Conservation (phyloP, 2,113 vertebrate species). For the Ia io region DNA sequence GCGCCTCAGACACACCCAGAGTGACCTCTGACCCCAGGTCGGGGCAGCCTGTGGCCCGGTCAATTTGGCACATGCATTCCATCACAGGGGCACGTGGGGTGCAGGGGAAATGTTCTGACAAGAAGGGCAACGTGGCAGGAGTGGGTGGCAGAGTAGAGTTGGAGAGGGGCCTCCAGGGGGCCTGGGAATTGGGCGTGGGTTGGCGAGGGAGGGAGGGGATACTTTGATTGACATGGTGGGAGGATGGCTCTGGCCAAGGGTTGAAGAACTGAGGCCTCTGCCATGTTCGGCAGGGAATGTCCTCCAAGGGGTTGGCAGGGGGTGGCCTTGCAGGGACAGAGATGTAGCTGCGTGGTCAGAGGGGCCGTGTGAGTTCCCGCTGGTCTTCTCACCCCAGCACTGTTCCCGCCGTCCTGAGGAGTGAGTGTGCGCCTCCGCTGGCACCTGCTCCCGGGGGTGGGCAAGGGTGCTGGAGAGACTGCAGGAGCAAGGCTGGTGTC, state of each 20-base stretch:
- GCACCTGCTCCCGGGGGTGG: too few relatives aligned
- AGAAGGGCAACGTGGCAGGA: too few relatives aligned
- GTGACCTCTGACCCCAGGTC: neutral
- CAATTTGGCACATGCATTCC: too few relatives aligned
- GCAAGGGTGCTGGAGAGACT: neutral
- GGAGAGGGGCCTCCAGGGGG: neutral
- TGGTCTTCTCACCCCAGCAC: too few relatives aligned
- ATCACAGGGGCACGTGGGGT: neutral
- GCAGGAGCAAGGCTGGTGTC: too few relatives aligned
- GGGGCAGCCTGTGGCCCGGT: fast-evolving
- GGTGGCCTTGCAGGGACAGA: neutral
- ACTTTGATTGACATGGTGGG: fast-evolving
- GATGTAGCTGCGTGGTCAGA: too few relatives aligned
- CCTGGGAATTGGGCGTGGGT: neutral
- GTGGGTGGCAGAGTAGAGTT: neutral
- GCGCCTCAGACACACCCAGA: neutral
- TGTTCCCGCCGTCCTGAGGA: too few relatives aligned
- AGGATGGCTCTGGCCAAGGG: too few relatives aligned
- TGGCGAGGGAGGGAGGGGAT: neutral
- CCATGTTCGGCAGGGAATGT: neutral
- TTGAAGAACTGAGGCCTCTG: fast-evolving
- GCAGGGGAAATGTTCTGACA: too few relatives aligned
- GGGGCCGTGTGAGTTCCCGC: too few relatives aligned
- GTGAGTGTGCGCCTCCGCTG: too few relatives aligned
- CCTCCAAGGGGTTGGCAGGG: neutral